Conservation (phyloP, 2,888 invertebrate genomes). For the Tenthredo livida region DNA sequence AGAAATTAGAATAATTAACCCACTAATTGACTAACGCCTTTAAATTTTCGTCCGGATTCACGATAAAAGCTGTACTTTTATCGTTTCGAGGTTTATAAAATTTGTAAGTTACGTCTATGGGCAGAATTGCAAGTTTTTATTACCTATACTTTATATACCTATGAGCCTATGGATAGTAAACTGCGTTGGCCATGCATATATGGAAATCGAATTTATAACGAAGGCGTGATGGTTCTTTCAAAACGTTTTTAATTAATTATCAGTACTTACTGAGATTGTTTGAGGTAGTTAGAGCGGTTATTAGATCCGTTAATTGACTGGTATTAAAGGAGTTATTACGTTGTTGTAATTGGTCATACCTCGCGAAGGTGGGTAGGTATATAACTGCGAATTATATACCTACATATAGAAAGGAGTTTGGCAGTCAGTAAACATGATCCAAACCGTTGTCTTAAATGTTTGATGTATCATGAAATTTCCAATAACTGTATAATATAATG, state of each 20-base stretch:
- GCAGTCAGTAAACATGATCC: background rate
- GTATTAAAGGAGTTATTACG: background rate
- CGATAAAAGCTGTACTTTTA: background rate
- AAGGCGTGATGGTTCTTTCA: background rate
- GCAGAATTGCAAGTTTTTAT: background rate
- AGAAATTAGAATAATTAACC: background rate
- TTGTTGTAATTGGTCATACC: background rate
- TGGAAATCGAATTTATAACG: background rate
- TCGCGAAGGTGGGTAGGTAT: background rate
- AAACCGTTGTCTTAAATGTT: background rate
- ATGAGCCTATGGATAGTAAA: background rate
- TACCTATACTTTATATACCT: background rate
- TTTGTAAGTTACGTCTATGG: background rate
- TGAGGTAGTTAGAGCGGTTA: constrained; percentile 5
- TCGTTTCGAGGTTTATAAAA: background rate
- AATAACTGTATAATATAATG: background rate
- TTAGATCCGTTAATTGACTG: constrained; percentile 13
- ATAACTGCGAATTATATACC: background rate
- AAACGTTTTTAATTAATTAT: constrained; percentile 6
- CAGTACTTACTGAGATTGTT: background rate
- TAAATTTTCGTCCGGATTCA: background rate
- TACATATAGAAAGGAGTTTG: background rate
- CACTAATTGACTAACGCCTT: background rate
- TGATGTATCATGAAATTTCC: background rate
- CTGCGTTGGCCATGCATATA: background rate